These are phyloP conservation scores for Sycon ciliatum DNA, from an alignment of 37 sponge, comb jelly and placozoan genomes.

Conservation along the genomic window DNA sequence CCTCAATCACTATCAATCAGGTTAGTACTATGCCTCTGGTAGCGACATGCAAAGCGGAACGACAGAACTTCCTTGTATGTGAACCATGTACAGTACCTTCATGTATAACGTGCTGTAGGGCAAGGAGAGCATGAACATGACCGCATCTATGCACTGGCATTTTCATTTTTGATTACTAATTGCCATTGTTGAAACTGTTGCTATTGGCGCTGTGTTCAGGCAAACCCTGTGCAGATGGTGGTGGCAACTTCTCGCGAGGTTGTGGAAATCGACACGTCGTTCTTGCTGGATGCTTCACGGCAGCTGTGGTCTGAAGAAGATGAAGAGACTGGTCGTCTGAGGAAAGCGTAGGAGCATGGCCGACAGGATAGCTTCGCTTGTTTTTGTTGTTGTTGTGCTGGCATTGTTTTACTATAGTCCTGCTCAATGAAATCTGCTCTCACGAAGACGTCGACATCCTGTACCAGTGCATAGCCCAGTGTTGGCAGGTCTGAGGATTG, in stretches of 20 bases:
- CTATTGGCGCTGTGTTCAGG: conserved; percentile 2
- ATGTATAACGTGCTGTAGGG: background rate
- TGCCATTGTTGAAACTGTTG: background rate
- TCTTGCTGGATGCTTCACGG: conserved; percentile 1
- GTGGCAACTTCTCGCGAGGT: conserved; percentile 51
- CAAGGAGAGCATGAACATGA: background rate
- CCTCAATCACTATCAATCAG: too few species aligned
- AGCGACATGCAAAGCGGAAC: too few species aligned
- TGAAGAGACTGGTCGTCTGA: background rate
- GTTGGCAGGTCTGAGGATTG: too few species aligned
- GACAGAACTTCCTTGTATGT: too few species aligned
- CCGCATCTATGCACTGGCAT: background rate
- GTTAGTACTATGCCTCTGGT: too few species aligned
- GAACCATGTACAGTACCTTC: too few species aligned
- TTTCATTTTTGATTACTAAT: background rate
- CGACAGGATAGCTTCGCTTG: too few species aligned
- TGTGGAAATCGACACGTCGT: conserved; percentile 50
- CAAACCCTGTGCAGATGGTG: conserved; percentile 36
- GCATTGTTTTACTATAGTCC: too few species aligned
- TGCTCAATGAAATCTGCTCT: too few species aligned
- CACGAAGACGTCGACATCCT: too few species aligned
- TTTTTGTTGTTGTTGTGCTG: too few species aligned
- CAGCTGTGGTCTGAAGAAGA: conserved; percentile 11
- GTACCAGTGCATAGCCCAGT: too few species aligned
- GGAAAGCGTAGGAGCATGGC: conserved; percentile 14